These are phyloP conservation scores for Squalus acanthias DNA, from an alignment of 2,797 vertebrate species.

Conservation along the genomic window DNA sequence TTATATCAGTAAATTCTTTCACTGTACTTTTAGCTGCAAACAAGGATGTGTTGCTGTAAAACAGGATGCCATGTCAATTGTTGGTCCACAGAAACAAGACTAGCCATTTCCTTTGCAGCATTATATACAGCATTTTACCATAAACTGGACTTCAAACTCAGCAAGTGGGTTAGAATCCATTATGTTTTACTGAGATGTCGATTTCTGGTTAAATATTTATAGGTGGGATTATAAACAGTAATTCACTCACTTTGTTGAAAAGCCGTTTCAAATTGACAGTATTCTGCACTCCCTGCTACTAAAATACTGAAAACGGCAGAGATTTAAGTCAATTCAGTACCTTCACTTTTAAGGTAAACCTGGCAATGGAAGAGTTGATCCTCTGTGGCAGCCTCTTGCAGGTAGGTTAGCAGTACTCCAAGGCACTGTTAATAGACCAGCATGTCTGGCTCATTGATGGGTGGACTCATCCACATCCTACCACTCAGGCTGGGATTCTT, in stretches of 20 bases:
- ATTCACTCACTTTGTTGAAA: background rate
- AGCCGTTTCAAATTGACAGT: background rate
- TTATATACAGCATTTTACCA: background rate
- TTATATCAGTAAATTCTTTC: background rate
- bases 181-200: background rate
- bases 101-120: background rate
- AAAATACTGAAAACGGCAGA: background rate
- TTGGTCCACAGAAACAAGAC: background rate
- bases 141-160: background rate
- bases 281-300: background rate
- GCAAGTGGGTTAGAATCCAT: background rate
- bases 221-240: background rate
- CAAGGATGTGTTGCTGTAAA: constrained; percentile 16
- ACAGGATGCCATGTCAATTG: constrained; percentile 7
- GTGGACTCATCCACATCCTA: background rate
- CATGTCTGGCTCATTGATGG: background rate
- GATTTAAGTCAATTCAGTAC: background rate
- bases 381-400: background rate
- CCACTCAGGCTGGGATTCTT: background rate
- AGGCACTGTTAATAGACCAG: background rate
- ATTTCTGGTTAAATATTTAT: background rate
- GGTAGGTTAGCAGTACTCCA: background rate
- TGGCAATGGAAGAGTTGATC: background rate
- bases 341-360: constrained; percentile 1
- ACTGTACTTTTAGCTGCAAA: background rate